Base-by-base conservation (phyloP, 30 jellyfish, hydroid and myxozoan genomes). In the Hydra vulgaris region DNA sequence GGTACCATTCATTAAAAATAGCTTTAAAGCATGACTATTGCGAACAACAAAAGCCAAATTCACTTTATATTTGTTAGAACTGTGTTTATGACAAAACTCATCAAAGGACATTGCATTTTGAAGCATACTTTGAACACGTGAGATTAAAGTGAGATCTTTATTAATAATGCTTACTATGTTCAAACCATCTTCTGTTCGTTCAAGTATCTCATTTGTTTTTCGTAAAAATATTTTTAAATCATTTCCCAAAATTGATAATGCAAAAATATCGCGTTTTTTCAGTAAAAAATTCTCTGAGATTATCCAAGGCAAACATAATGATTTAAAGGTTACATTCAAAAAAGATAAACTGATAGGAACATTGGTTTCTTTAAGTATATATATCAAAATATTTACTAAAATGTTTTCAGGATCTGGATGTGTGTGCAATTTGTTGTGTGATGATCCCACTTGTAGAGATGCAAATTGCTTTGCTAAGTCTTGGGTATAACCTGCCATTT, bases 311-410 rank as follows among this genome's bases (percentile, higher is more conserved):
- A 25, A 25, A 16, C 83, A 74, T 70, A 66, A 25, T 0, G 24
- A n/a, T 25, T 66, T 25, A 75, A 25, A 75, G 5, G 17, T 24
- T 21, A 75, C 66, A 16, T 75, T 75, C 83, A 75, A 26, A 21
- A 21, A 75, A 53, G 83, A 75, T 17, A 75, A 66, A 75, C 83
- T 75, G 19, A 75, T 24, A n/a, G 83, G 83, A 17, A 19, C 56
- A 1, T 75, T 54, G 56, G 56, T 22, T 17, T 53, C 7, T 3
- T 16, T 23, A 18, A 75, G 56, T 17, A 75, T 22, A 17, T 75
- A 23, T 15, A 21, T 27, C 18, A 25, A 75, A 70, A 25, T 53
- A 7, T 26, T 26, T 21, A 25, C 76, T 70, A 70, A 25, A 7
- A 18, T 21, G 0, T 70, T 22, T 40, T 40, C 61, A 40, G 61